A percentile compares a stretch with the other conserved stretches of the same genome.
Conservation (phyloP, 2,888 invertebrate species). For the Agriopis marginaria region DNA sequence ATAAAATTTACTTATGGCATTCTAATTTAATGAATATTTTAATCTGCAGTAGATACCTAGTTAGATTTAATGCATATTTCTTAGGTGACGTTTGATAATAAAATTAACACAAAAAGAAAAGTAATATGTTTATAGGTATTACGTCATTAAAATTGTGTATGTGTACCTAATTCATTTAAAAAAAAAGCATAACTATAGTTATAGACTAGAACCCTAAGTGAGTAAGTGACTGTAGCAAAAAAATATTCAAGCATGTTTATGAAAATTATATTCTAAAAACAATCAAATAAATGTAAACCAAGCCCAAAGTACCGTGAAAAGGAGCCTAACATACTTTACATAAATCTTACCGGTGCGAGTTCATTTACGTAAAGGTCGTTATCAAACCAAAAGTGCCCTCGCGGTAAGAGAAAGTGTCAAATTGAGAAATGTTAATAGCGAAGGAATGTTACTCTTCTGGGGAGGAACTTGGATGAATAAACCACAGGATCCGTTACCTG, state of each 20-base stretch:
- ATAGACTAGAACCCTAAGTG: too few species aligned
- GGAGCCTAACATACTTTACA: constrained; percentile 28
- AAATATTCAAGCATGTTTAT: not conserved
- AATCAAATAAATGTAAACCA: not conserved
- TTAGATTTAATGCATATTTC: too few species aligned
- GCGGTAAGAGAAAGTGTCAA: constrained; percentile 30
- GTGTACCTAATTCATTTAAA: too few species aligned
- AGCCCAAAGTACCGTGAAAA: not conserved
- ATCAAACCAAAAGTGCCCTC: constrained; percentile 30
- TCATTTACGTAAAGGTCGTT: constrained; percentile 38
- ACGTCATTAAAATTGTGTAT: too few species aligned
- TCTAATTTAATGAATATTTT: too few species aligned
- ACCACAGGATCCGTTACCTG: not conserved
- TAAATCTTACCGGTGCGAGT: constrained; percentile 23
- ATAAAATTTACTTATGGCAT: too few species aligned
- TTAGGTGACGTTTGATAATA: too few species aligned
- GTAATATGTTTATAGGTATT: too few species aligned
- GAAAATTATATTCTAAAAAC: not conserved
- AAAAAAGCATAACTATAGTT: too few species aligned
- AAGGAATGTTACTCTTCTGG: constrained; percentile 24
- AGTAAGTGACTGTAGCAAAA: not conserved
- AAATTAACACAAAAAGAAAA: too few species aligned
- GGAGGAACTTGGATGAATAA: constrained; percentile 2
- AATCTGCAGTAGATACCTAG: too few species aligned
- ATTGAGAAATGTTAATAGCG: constrained; percentile 30